Evolutionary conservation across 2,888 invertebrate genomes (phyloP).

Genomic region (Orthosia gracilis): DNA sequence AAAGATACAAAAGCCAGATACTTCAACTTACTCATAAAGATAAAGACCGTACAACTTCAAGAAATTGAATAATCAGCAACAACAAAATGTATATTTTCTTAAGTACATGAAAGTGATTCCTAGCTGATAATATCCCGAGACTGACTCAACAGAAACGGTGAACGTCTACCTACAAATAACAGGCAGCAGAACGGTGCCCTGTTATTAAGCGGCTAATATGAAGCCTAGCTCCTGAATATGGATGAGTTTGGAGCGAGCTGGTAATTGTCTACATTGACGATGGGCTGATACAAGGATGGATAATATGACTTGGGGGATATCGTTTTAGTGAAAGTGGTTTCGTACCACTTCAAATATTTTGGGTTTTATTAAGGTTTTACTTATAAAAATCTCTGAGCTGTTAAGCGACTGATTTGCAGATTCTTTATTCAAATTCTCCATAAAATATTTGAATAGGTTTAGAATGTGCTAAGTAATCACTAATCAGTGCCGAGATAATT

Average conservation of each 20-base stretch:
- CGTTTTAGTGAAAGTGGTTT: neutral
- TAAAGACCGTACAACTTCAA: neutral
- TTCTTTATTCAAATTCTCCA: no score
- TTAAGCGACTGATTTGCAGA: no score
- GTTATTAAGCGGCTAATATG: slow-evolving; percentile 54
- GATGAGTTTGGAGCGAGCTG: slow-evolving; percentile 42
- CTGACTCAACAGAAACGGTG: slow-evolving; percentile 14
- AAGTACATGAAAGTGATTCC: neutral
- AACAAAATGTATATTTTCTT: neutral
- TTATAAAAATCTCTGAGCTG: no score
- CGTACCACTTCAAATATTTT: no score
- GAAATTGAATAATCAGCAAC: neutral
- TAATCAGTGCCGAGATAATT: no score
- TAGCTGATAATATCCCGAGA: slow-evolving; percentile 15
- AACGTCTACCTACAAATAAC: slow-evolving; percentile 47
- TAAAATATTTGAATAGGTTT: no score
- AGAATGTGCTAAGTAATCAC: no score
- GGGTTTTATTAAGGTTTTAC: no score
- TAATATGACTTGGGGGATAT: neutral
- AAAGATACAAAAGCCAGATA: neutral
- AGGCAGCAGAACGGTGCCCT: slow-evolving; percentile 25
- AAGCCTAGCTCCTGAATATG: slow-evolving; percentile 54
- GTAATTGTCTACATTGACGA: slow-evolving; percentile 38
- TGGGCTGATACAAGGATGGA: slow-evolving; percentile 5
- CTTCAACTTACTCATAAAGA: neutral